Conservation (phyloP, 2,113 vertebrate species). For the Eudyptes chrysolophus region DNA sequence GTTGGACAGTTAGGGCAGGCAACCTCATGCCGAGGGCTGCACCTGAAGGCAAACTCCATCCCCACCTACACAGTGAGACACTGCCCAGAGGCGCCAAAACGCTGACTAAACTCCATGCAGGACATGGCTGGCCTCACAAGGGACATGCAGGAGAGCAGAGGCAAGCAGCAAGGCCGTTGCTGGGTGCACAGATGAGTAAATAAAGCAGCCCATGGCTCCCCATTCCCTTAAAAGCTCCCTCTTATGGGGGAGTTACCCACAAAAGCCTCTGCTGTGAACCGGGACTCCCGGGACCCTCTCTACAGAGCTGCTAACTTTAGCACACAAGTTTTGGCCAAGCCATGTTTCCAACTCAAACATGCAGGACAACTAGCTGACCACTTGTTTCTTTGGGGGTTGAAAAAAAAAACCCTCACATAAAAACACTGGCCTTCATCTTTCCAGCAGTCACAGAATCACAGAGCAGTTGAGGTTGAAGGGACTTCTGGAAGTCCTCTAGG, state of each 20-base stretch:
- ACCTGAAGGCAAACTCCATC: neutral
- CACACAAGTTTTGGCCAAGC: neutral
- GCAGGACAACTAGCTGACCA: neutral
- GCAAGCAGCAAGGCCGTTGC: neutral
- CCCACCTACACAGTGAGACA: rapidly evolving
- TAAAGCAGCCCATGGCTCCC: rapidly evolving
- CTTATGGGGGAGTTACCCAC: neutral
- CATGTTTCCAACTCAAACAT: neutral
- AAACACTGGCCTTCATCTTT: neutral
- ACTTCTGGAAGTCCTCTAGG: neutral
- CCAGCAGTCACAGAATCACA: neutral
- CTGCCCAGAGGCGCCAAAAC: neutral
- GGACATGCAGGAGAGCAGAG: neutral
- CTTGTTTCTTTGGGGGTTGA: neutral
- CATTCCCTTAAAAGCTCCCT: neutral
- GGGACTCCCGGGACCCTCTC: rapidly evolving
- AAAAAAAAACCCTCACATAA: too few relatives aligned
- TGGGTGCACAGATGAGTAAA: neutral
- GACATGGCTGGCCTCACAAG: neutral
- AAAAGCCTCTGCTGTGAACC: neutral
- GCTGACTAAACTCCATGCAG: rapidly evolving
- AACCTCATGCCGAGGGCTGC: rapidly evolving
- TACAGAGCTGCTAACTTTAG: neutral
- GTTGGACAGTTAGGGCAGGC: rapidly evolving
- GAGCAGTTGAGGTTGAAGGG: neutral